These are phyloP conservation scores for Drosophila melanosoma DNA, from an alignment of 2,888 invertebrate species.

Conservation along the genomic window DNA sequence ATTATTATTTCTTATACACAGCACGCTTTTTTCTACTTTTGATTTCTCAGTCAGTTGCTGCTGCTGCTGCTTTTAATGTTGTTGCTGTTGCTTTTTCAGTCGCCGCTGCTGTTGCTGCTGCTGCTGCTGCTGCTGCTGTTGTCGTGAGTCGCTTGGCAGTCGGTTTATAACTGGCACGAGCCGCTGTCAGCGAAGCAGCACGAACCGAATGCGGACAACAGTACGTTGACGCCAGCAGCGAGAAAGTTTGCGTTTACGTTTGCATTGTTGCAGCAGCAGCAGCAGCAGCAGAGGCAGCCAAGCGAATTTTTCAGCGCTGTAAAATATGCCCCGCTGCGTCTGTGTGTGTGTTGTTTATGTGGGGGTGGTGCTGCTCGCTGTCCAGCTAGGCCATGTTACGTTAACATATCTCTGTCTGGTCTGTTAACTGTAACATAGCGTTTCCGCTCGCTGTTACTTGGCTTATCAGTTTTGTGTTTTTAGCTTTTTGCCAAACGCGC, in stretches of 20 bases:
- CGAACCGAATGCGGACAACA: slow-evolving; percentile 67
- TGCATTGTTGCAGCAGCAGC: slow-evolving; percentile 75
- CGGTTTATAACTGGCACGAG: slow-evolving; percentile 84
- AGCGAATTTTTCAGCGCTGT: slow-evolving; percentile 64
- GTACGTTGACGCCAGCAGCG: slow-evolving; percentile 64
- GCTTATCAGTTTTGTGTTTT: slow-evolving; percentile 54
- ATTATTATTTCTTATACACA: slow-evolving; percentile 35
- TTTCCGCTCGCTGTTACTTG: slow-evolving; percentile 7
- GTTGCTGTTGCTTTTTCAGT: slow-evolving; percentile 41
- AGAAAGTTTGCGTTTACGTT: slow-evolving; percentile 73
- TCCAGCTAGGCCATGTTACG: slow-evolving; percentile 27
- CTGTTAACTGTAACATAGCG: slow-evolving; percentile 44
- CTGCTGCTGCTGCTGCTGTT: slow-evolving; percentile 54
- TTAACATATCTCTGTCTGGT: slow-evolving; percentile 15
- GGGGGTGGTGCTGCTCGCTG: slow-evolving; percentile 48
- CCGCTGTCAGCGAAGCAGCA: slow-evolving; percentile 76
- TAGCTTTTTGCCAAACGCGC: slow-evolving; percentile 39
- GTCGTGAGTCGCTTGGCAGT: slow-evolving; percentile 83
- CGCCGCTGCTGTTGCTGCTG: slow-evolving; percentile 44
- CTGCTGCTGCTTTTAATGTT: slow-evolving; percentile 51
- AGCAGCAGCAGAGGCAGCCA: slow-evolving; percentile 36
- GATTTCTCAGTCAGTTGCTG: slow-evolving; percentile 46
- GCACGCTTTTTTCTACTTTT: slow-evolving; percentile 48
- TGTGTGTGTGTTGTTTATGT: slow-evolving; percentile 34
- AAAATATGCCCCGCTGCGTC: slow-evolving; percentile 31